These are phyloP conservation scores for Chiroxiphia lanceolata DNA, from an alignment of 2,797 vertebrate genomes.

Conservation along the genomic window DNA sequence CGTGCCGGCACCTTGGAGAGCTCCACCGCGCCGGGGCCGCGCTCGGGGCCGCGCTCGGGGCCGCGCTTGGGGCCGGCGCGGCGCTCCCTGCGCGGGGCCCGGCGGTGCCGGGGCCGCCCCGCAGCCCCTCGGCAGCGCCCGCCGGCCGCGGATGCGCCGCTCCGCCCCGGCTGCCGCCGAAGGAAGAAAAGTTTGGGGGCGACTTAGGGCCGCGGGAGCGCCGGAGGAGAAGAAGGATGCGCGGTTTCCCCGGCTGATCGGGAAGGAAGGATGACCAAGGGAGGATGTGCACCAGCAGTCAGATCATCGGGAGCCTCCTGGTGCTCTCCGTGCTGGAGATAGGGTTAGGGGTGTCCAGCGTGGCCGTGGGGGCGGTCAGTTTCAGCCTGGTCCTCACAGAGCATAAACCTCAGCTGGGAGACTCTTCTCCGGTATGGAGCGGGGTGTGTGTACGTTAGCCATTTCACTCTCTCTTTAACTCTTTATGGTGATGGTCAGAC, in stretches of 20 bases:
- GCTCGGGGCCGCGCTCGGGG: background rate
- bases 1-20: constrained; percentile 73
- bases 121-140: background rate
- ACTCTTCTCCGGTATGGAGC: constrained; percentile 99
- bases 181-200: constrained; percentile 73
- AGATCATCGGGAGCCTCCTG: constrained; percentile 97
- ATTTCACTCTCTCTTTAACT: constrained; percentile 85
- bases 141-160: constrained; percentile 46
- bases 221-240: constrained; percentile 57
- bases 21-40: background rate
- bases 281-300: constrained; percentile 97
- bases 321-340: constrained; percentile 96
- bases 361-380: constrained; percentile 93
- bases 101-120: background rate
- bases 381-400: constrained; percentile 86
- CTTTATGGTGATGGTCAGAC: constrained; percentile 68
- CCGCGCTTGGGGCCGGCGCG: background rate
- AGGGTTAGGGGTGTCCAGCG: constrained; percentile 96
- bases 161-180: constrained; percentile 35
- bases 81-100: background rate
- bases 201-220: constrained; percentile 25
- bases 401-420: constrained; percentile 91
- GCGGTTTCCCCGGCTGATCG: constrained; percentile 73
- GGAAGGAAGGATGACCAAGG: constrained; percentile 90
- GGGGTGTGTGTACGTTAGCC: constrained; percentile 96